A percentile compares a stretch with the other conserved stretches of the same genome.
These are phyloP conservation scores for Merops nubicus DNA, from an alignment of 2,113 vertebrate species.

Conservation along the genomic window DNA sequence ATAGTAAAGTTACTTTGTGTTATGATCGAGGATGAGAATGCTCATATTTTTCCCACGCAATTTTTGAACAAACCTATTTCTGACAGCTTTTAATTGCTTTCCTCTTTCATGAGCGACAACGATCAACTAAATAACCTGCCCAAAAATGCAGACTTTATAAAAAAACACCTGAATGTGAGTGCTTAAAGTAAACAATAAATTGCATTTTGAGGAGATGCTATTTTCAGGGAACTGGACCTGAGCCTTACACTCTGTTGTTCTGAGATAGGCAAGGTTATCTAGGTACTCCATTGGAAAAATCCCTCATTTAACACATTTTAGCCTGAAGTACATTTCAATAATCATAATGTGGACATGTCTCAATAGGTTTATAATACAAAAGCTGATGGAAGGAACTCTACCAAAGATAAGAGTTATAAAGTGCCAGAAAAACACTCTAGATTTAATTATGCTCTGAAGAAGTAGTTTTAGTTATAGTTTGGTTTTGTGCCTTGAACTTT, in stretches of 20 bases:
- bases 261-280: constrained; percentile 34
- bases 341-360: not conserved
- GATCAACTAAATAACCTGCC: not conserved
- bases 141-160: not conserved
- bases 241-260: not conserved
- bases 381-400: not conserved
- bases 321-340: constrained; percentile 28
- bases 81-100: constrained; percentile 8
- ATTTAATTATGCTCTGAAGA: constrained; percentile 7
- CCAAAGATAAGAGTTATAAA: not conserved
- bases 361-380: not conserved
- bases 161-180: not conserved
- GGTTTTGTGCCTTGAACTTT: constrained; percentile 68
- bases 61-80: not conserved
- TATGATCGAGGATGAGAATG: not conserved
- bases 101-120: not conserved
- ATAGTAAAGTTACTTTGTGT: constrained; percentile 23
- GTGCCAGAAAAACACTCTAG: not conserved
- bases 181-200: constrained; percentile 46
- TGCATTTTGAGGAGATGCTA: constrained; percentile 36
- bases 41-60: not conserved
- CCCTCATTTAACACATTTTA: constrained; percentile 1
- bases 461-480: constrained; percentile 51
- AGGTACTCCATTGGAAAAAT: not conserved
- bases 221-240: not conserved